Conservation (phyloP, 2,113 vertebrate species). For the Corvus moneduloides region DNA sequence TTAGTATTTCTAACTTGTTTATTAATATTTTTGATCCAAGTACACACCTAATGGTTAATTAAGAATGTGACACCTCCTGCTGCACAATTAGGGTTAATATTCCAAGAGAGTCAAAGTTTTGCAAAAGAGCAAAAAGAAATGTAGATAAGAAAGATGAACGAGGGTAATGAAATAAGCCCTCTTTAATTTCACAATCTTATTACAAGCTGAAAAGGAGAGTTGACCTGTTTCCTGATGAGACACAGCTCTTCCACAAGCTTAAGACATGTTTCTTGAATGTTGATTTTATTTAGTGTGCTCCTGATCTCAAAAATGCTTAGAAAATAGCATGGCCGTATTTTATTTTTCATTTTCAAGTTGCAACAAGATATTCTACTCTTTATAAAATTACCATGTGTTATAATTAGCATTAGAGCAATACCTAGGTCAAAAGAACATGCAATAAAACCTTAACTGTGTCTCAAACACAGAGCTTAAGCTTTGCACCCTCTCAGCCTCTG, state of each 20-base stretch:
- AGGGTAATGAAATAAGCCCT: background rate
- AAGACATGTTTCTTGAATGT: background rate
- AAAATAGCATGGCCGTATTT: background rate
- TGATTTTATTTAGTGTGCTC: background rate
- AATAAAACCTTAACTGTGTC: background rate
- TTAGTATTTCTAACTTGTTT: background rate
- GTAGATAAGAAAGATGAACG: slow-evolving; percentile 6
- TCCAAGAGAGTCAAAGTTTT: background rate
- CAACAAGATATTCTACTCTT: background rate
- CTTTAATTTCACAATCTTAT: slow-evolving; percentile 15
- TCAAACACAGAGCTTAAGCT: background rate
- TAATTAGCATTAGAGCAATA: background rate
- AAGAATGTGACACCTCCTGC: background rate
- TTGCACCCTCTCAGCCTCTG: background rate
- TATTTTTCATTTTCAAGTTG: background rate
- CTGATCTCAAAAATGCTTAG: background rate
- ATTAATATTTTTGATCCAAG: background rate
- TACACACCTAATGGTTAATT: background rate
- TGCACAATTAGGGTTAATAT: background rate
- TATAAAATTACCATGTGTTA: background rate
- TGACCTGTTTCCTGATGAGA: background rate
- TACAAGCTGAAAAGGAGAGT: background rate
- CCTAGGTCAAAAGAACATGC: background rate
- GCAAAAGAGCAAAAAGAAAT: background rate
- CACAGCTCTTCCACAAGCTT: background rate